phyloP scores from a whole-genome alignment of 2,797 vertebrate species.

The Pseudotriccus pelzelni region DNA sequence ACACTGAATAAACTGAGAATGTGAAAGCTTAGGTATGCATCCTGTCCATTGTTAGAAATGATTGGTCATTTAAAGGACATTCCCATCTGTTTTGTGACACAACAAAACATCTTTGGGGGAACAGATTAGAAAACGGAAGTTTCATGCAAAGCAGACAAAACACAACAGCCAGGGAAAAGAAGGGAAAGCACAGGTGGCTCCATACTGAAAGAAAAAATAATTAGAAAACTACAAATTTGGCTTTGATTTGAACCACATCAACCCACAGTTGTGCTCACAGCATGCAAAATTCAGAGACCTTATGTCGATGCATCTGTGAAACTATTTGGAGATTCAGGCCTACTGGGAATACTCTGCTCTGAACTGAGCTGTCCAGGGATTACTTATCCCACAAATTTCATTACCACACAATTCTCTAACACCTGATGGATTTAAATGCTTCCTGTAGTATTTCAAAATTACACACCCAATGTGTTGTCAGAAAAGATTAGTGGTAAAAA shows the following conservation, averaged over 20 bases:
- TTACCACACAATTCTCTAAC: background rate
- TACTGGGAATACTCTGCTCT: background rate
- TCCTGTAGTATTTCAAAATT: background rate
- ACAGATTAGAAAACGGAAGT: background rate
- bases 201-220: constrained; percentile 35
- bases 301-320: background rate
- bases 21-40: constrained; percentile 22
- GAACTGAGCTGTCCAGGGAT: background rate
- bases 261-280: background rate
- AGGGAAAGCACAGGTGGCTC: constrained; percentile 55
- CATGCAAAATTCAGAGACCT: background rate
- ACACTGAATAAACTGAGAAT: constrained; percentile 33
- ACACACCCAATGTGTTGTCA: background rate
- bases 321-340: background rate
- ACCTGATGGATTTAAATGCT: background rate
- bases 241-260: background rate
- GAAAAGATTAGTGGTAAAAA: background rate
- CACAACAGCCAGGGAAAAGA: constrained; percentile 35
- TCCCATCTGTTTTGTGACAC: constrained; percentile 92
- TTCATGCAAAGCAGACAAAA: constrained; percentile 69
- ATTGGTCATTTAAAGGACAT: constrained; percentile 63
- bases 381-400: background rate
- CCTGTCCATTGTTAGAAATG: constrained; percentile 41
- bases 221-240: background rate
- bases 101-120: constrained; percentile 51